These are phyloP conservation scores for Emberiza fucata DNA, from an alignment of 2,113 vertebrate species.

Conservation along the genomic window DNA sequence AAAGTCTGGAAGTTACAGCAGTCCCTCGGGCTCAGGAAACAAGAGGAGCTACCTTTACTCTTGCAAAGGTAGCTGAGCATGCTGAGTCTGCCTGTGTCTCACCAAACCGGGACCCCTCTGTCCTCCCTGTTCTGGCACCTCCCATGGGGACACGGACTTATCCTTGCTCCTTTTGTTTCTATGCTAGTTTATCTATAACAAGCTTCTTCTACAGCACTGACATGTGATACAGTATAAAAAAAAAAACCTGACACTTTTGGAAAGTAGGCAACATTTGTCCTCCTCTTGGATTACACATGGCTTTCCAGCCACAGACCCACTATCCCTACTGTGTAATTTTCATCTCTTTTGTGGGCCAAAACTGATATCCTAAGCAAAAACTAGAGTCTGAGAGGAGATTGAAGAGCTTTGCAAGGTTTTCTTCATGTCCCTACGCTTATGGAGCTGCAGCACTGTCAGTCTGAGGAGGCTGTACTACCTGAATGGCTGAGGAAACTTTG, in stretches of 20 bases:
- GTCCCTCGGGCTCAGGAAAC: neutral
- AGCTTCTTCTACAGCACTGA: neutral
- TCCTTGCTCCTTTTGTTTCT: neutral
- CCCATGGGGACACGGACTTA: neutral
- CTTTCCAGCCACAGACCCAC: neutral
- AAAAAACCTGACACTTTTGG: neutral
- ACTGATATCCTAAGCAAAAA: neutral
- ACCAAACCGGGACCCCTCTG: neutral
- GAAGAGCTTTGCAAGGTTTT: fast-evolving
- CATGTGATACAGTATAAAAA: neutral
- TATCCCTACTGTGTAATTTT: neutral
- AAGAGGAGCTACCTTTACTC: neutral
- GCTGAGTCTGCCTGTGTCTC: neutral
- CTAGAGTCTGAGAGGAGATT: neutral
- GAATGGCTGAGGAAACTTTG: neutral
- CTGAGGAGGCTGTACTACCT: neutral
- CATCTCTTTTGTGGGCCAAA: neutral
- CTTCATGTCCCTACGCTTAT: fast-evolving
- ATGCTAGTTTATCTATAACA: neutral
- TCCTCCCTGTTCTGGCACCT: neutral
- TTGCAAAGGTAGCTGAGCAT: neutral
- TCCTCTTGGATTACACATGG: neutral
- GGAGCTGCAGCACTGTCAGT: neutral
- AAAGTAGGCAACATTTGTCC: neutral
- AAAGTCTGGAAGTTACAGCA: neutral